Evolutionary conservation across 1,140 invertebrate genomes (phyloP).

Genomic region (Megathymus violae): DNA sequence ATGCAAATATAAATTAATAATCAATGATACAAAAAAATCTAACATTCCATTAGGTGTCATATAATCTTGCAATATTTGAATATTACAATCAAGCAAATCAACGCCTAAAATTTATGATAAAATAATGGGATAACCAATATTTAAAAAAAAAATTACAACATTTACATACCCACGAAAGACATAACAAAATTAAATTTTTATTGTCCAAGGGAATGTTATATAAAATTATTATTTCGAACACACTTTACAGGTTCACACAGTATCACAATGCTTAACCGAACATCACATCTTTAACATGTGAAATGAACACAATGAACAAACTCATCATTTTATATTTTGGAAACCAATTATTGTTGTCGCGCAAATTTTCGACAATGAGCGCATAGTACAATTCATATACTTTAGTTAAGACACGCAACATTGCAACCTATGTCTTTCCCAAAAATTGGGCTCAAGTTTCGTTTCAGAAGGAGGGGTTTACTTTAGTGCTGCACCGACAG

Average conservation of each 20-base stretch:
- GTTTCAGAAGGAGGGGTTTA: no score
- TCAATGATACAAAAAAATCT: not conserved
- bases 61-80: not conserved
- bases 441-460: no score
- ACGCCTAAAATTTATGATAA: not conserved
- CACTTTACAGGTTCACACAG: not conserved
- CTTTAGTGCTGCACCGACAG: no score
- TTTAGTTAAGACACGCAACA: no score
- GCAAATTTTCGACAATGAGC: no score
- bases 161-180: conserved; percentile 48
- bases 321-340: no score
- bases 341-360: no score
- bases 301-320: no score
- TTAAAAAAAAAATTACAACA: conserved; percentile 1
- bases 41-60: not conserved
- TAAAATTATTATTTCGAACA: not conserved
- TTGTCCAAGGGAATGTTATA: conserved; percentile 53
- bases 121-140: not conserved
- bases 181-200: conserved; percentile 52
- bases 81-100: conserved; percentile 1
- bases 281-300: not conserved
- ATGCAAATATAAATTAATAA: not conserved
- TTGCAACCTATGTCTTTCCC: no score
- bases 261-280: conserved; percentile 33
- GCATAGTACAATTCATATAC: no score